Base-by-base conservation (phyloP, 1,140 invertebrate genomes). In the Ladona fulva region DNA sequence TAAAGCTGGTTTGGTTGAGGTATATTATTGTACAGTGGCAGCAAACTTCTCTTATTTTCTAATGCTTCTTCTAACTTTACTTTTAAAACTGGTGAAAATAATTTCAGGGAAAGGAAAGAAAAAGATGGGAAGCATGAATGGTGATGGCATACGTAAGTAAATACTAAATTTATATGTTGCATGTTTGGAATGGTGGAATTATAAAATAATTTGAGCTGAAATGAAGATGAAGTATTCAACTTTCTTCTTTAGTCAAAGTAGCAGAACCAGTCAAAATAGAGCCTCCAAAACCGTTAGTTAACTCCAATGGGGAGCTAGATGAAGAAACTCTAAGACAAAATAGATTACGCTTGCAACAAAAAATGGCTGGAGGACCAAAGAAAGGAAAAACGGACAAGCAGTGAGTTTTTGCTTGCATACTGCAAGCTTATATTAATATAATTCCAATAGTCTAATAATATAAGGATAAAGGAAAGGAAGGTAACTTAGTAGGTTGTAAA, bases 271-370 rank as follows among this genome's bases (percentile, higher is more conserved):
- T 59, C 22, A 81, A 80, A 77, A 24, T 25, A 44, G 75, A 80
- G 66, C 6, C 81, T 19, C 77, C 74, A 11, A n/a, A 75, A 24
- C 29, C 78, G n/a, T 37, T 59, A 25, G 37, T 75, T 3, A 75
- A 42, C 24, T 22, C 42, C 24, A 80, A 80, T 74, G 80, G 79
- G 44, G 77, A 77, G 52, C 24, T 81, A 66, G 80, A 82, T 76
- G 83, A 85, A 44, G 84, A 85, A 59, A 81, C 83, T 29, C 80
- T 86, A 42, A 52, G 80, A 24, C 80, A 80, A 44, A 86, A 85
- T 74, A 79, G 84, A 8, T 79, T 84, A 37, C 83, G 81, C 19
- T 78, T 86, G 29, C 80, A 85, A 25, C 81, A 82, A 74, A 82
- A 80, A 59, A 81, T 82, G 52, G 52, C 52, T 66, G 52, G 52